Percentiles rank a stretch among this genome's conserved stretches.
Evolutionary conservation across 2,797 vertebrate species (phyloP).

Genomic region (Halcyon smyrnensis): DNA sequence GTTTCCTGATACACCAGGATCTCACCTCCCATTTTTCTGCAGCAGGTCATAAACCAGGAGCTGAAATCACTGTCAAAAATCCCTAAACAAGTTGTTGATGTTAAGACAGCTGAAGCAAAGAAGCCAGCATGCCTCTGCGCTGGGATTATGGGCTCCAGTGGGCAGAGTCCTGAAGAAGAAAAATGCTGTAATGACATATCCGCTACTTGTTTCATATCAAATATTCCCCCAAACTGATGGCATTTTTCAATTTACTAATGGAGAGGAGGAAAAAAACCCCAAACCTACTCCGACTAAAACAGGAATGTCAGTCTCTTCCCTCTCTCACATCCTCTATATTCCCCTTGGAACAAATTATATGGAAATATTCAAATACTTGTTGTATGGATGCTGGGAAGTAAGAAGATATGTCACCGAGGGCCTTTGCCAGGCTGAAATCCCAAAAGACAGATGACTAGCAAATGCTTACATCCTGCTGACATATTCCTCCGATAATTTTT

Average conservation of each 20-base stretch:
- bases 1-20: background rate
- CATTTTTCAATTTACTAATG: conserved; percentile 8
- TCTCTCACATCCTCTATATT: background rate
- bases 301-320: background rate
- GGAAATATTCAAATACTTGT: conserved; percentile 25
- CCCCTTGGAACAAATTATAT: background rate
- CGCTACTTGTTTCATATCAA: background rate
- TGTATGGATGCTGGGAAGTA: conserved; percentile 22
- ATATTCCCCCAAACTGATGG: background rate
- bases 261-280: fast-evolving
- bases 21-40: background rate
- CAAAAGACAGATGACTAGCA: conserved; percentile 31
- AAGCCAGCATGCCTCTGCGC: background rate
- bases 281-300: background rate
- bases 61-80: background rate
- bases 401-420: background rate
- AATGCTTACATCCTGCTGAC: conserved; percentile 51
- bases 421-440: conserved; percentile 41
- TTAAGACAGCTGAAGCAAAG: background rate
- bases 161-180: conserved; percentile 1
- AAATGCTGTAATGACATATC: background rate
- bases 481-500: conserved; percentile 33
- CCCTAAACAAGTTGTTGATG: background rate
- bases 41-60: background rate
- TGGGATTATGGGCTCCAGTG: fast-evolving